Evolutionary conservation across 2,797 vertebrate genomes (phyloP).

Genomic region (Poeciliopsis gracilis): DNA sequence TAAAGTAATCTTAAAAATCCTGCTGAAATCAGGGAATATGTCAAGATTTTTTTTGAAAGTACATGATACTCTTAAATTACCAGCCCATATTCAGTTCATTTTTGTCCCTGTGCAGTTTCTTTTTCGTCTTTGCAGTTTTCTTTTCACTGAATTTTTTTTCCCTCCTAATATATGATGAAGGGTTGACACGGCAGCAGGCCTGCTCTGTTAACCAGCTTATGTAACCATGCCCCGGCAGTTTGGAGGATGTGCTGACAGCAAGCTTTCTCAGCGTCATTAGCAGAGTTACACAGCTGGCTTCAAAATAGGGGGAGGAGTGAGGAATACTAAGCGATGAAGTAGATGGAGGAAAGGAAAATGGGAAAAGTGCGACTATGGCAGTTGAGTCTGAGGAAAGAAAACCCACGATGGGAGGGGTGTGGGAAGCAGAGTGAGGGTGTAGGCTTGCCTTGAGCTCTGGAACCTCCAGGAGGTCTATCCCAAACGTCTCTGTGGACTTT

Average conservation of each 20-base stretch:
- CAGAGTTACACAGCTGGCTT: constrained; percentile 76
- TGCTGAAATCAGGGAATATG: background rate
- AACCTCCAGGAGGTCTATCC: constrained; percentile 51
- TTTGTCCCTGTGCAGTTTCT: constrained; percentile 20
- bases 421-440: constrained; percentile 11
- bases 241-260: constrained; percentile 79
- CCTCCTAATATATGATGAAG: constrained; percentile 61
- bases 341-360: constrained; percentile 32
- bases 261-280: constrained; percentile 79
- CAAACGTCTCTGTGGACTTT: constrained; percentile 29
- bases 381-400: constrained; percentile 30
- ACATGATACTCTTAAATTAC: constrained; percentile 3
- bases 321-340: constrained; percentile 37
- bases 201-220: constrained; percentile 77
- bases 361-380: constrained; percentile 41
- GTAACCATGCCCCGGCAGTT: constrained; percentile 73
- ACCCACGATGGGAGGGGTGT: constrained; percentile 17
- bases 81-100: constrained; percentile 42
- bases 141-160: constrained; percentile 34
- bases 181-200: constrained; percentile 70
- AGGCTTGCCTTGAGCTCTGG: constrained; percentile 31
- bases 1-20: background rate
- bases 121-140: constrained; percentile 7
- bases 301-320: constrained; percentile 50
- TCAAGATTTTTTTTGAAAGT: background rate